Conservation (phyloP, 2,797 vertebrate species). For the Tachyglossus aculeatus region DNA sequence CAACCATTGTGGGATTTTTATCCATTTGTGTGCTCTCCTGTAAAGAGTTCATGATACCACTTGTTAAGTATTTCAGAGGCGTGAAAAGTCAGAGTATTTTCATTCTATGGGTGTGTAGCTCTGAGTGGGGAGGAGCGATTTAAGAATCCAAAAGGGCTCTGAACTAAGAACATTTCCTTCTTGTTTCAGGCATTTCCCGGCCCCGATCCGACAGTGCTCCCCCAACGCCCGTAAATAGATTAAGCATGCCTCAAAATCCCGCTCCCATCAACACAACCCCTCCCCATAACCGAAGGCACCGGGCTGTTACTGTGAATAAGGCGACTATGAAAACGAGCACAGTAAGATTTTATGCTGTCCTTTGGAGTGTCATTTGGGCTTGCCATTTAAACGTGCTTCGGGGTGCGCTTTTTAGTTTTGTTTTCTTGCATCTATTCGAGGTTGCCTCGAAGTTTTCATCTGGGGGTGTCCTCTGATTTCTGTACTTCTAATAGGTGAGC, state of each 20-base stretch:
- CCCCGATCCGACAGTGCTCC: conserved; percentile 91
- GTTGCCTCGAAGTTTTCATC: conserved; percentile 23
- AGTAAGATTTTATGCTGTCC: conserved; percentile 71
- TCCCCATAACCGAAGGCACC: conserved; percentile 89
- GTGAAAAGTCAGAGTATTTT: conserved; percentile 15
- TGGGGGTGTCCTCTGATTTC: conserved; percentile 24
- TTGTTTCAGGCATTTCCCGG: conserved; percentile 84
- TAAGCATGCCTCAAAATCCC: conserved; percentile 81
- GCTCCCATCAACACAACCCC: conserved; percentile 84
- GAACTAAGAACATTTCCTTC: conserved; percentile 23
- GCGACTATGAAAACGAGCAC: conserved; percentile 89
- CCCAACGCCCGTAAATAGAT: conserved; percentile 85
- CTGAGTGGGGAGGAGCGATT: too few species aligned
- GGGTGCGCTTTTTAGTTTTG: conserved; percentile 4
- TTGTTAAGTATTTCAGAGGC: conserved; percentile 4
- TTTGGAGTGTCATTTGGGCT: not conserved
- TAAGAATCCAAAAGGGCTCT: not conserved
- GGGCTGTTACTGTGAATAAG: conserved; percentile 90
- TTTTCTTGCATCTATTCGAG: not conserved
- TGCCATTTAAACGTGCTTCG: too few species aligned
- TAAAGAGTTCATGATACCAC: conserved; percentile 3
- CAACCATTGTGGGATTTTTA: too few species aligned
- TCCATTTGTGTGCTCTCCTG: not conserved
- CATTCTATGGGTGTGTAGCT: not conserved
- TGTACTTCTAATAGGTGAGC: conserved; percentile 76